phyloP scores from a whole-genome alignment of 2,113 vertebrate genomes.

The Ochotona curzoniae region DNA sequence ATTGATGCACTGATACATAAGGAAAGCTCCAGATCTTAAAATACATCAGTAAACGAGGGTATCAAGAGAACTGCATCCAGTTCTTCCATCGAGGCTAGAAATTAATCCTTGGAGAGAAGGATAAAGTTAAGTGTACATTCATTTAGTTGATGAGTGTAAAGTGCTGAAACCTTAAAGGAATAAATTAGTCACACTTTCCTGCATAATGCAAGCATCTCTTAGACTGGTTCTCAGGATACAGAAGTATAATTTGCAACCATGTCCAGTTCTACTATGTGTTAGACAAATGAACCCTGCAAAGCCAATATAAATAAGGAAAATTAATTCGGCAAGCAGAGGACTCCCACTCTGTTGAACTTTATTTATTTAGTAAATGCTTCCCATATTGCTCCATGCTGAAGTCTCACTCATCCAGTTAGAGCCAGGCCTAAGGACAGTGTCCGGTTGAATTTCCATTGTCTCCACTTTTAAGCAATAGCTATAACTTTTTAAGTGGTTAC shows the following conservation, averaged over 20 bases:
- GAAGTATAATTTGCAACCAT: not conserved
- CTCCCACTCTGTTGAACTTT: not conserved
- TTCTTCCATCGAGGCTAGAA: not conserved
- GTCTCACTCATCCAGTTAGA: not conserved
- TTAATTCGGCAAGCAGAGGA: not conserved
- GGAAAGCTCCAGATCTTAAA: not conserved
- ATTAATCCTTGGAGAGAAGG: constrained; percentile 44
- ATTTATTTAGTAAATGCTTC: not conserved
- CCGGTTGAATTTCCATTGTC: not conserved
- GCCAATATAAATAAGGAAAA: constrained; percentile 48
- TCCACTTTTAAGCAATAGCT: constrained; percentile 11
- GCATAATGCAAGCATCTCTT: constrained; percentile 33
- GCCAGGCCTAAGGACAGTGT: not conserved
- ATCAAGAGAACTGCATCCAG: not conserved
- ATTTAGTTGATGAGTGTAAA: constrained; percentile 40
- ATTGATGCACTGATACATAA: not conserved
- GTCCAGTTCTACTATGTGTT: constrained; percentile 23
- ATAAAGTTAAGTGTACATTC: constrained; percentile 37
- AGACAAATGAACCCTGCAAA: constrained; percentile 1
- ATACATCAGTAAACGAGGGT: not conserved
- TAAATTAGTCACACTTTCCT: constrained; percentile 49
- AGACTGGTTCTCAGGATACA: constrained; percentile 52
- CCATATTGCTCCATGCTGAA: not conserved
- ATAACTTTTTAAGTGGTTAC: not conserved
- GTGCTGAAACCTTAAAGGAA: constrained; percentile 47